A percentile compares a stretch with the other conserved stretches of the same genome.
Conservation (phyloP, 2,888 invertebrate genomes). For the Synergus umbraculus region DNA sequence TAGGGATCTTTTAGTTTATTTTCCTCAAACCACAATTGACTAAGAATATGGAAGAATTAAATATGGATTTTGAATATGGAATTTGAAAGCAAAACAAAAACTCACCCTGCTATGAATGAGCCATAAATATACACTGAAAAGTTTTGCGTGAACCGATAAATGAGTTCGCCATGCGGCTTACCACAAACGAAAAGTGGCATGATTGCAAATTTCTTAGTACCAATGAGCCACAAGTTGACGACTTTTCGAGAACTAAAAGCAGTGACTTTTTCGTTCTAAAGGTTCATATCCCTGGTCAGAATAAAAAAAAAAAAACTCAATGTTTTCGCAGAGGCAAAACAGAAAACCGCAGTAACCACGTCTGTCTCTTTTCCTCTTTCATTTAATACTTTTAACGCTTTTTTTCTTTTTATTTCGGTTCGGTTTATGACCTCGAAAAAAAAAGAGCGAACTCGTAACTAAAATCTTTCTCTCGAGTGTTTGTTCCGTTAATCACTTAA, state of each 20-base stretch:
- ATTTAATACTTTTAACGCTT: conserved; percentile 27
- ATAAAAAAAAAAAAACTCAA: conserved; percentile 22
- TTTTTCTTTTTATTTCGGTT: conserved; percentile 24
- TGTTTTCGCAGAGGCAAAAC: conserved; percentile 21
- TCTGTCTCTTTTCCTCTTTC: conserved; percentile 24
- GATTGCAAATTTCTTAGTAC: conserved; percentile 14
- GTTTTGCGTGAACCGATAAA: conserved; percentile 5
- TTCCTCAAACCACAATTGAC: no score
- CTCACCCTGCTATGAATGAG: background rate
- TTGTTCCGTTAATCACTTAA: conserved; percentile 13
- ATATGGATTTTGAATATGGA: no score
- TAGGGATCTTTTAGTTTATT: no score
- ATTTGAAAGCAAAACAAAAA: background rate
- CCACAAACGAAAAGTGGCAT: background rate
- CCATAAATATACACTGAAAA: background rate
- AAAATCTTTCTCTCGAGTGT: conserved; percentile 5
- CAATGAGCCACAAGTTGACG: background rate
- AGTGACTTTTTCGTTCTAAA: background rate
- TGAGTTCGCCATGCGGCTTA: background rate
- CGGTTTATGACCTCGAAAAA: conserved; percentile 37
- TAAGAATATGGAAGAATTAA: no score
- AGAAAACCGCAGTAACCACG: conserved; percentile 31
- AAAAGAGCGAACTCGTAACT: background rate
- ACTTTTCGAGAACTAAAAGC: background rate
- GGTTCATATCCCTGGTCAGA: conserved; percentile 6